Percentiles rank a stretch among this genome's conserved stretches.
phyloP scores from a whole-genome alignment of 2,888 invertebrate genomes.

The Eumerus sabulonum region DNA sequence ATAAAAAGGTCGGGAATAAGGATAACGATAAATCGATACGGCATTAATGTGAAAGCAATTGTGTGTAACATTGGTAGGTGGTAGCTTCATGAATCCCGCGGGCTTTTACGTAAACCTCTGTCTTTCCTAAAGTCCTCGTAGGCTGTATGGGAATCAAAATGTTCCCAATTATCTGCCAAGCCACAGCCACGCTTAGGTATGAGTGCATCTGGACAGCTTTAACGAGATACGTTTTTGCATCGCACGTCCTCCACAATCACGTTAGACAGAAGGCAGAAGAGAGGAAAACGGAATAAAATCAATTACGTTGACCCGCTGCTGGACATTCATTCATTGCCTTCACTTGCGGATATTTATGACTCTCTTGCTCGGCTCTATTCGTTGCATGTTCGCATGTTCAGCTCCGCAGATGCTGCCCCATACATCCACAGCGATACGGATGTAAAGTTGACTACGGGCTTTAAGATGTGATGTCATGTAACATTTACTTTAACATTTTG shows the following conservation, averaged over 20 bases:
- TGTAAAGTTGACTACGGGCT: constrained; percentile 59
- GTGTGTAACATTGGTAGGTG: constrained; percentile 15
- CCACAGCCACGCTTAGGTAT: too few relatives aligned
- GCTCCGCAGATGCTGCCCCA: constrained; percentile 42
- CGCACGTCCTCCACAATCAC: too few relatives aligned
- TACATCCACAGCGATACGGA: constrained; percentile 5
- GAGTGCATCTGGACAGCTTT: too few relatives aligned
- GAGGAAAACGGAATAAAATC: constrained; percentile 33
- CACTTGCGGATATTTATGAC: constrained; percentile 53
- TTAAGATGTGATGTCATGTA: constrained; percentile 25
- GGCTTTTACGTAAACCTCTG: not conserved
- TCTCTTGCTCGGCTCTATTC: constrained; percentile 9
- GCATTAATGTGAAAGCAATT: constrained; percentile 59
- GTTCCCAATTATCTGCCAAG: too few relatives aligned
- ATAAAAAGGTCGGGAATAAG: not conserved
- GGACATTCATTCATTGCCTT: constrained; percentile 53
- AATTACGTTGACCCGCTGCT: constrained; percentile 36
- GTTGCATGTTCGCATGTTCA: constrained; percentile 39
- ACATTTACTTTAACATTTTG: not conserved
- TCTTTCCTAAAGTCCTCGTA: too few relatives aligned
- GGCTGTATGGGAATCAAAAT: too few relatives aligned
- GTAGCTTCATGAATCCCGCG: not conserved
- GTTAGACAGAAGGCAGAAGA: not conserved
- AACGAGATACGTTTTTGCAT: too few relatives aligned
- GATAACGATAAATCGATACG: constrained; percentile 40